phyloP scores from a whole-genome alignment of 1,140 invertebrate species.

The Temnothorax nylanderi region DNA sequence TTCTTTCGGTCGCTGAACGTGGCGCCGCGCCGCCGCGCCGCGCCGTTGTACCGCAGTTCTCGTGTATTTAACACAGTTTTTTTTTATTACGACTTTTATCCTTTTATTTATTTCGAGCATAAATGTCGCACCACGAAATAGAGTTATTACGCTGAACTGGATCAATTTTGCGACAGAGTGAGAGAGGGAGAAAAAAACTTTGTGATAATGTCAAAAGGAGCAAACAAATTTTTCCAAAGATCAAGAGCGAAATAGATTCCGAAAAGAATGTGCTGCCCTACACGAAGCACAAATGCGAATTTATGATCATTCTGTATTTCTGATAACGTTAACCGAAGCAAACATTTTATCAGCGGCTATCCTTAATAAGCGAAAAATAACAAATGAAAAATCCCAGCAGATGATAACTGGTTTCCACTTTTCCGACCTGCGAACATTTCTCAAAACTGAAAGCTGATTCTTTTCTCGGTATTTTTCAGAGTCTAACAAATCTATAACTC shows the following conservation, averaged over 20 bases:
- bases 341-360: neutral
- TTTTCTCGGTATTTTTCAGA: slow-evolving; percentile 38
- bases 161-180: slow-evolving; percentile 9
- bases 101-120: slow-evolving; percentile 28
- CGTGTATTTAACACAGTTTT: slow-evolving; percentile 25
- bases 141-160: neutral
- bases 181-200: neutral
- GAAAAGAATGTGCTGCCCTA: neutral
- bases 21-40: neutral
- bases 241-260: neutral
- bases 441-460: slow-evolving; percentile 45
- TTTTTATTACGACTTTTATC: slow-evolving; percentile 29
- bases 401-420: slow-evolving; percentile 24
- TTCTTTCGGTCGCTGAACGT: slow-evolving; percentile 43
- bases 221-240: neutral
- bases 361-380: slow-evolving; percentile 18
- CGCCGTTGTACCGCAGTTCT: slow-evolving; percentile 26
- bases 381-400: neutral
- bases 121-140: slow-evolving; percentile 4
- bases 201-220: neutral
- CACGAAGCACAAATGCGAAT: neutral
- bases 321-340: neutral
- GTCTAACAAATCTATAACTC: slow-evolving; percentile 47
- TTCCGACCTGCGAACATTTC: slow-evolving; percentile 27
- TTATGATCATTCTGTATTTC: neutral